These are phyloP conservation scores for Anadara kagoshimensis DNA, from an alignment of 1,140 invertebrate species.

Conservation along the genomic window DNA sequence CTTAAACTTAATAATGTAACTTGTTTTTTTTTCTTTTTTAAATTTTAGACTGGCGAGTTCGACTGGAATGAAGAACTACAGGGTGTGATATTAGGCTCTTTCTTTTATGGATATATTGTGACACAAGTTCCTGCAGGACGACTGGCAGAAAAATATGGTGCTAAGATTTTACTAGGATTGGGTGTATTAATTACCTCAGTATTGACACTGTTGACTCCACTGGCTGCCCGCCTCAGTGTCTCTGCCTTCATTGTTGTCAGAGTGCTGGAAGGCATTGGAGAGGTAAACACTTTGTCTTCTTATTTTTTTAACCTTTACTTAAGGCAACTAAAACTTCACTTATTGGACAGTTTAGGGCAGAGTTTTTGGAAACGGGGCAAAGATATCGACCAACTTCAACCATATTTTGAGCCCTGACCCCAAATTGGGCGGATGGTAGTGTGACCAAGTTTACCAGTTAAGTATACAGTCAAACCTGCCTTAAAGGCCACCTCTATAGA, in stretches of 20 bases:
- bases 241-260: slow-evolving; percentile 75
- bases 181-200: slow-evolving; percentile 86
- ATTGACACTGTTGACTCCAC: slow-evolving; percentile 83
- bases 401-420: too few relatives aligned
- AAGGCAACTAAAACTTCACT: too few relatives aligned
- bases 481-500: too few relatives aligned
- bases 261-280: slow-evolving; percentile 82
- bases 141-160: slow-evolving; percentile 86
- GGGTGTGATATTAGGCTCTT: slow-evolving; percentile 88
- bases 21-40: neutral
- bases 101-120: slow-evolving; percentile 86
- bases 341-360: too few relatives aligned
- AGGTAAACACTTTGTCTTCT: slow-evolving; percentile 73
- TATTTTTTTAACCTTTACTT: too few relatives aligned
- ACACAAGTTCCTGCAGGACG: slow-evolving; percentile 79
- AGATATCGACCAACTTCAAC: too few relatives aligned
- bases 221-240: slow-evolving; percentile 75
- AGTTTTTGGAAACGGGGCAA: too few relatives aligned
- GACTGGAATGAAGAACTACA: slow-evolving; percentile 86
- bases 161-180: slow-evolving; percentile 85
- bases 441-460: too few relatives aligned
- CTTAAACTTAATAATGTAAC: too few relatives aligned
- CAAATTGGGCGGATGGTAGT: too few relatives aligned
- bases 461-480: too few relatives aligned
- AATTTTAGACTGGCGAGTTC: slow-evolving; percentile 78